Evolutionary conservation across 2,888 invertebrate species (phyloP), one percentile per base, ranked within the genome.

Genomic region (Sphaeridia pumilis): DNA sequence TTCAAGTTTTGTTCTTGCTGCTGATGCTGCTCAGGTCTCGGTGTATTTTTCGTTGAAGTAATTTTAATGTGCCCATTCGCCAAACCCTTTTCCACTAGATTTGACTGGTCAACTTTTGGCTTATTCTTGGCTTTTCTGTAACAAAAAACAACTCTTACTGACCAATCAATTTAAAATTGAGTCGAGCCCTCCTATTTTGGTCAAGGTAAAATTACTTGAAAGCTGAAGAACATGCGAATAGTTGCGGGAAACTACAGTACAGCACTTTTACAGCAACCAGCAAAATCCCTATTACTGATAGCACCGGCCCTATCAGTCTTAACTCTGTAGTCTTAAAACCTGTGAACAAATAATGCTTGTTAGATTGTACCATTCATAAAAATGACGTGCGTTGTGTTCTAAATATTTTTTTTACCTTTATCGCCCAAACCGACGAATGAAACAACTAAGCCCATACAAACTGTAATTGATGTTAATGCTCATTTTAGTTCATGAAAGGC

Each of bases 381-480:
- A n/a, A n/a, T n/a, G n/a, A n/a, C n/a, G n/a, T n/a, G n/a, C n/a
- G n/a, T n/a, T n/a, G n/a, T n/a, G n/a, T n/a, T n/a, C n/a, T n/a
- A n/a, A n/a, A n/a, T n/a, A n/a, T n/a, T n/a, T n/a, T n/a, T n/a
- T n/a, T n/a, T 35, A 63, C 64, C 64, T 56, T 64, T 64, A 35
- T 64, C 64, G 36, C 64, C 64, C 45, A 64, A 44, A 14, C 64
- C 64, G 14, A 64, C 64, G 44, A 64, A 64, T 1, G 61, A 59
- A 49, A 64, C 63, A 36, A 64, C 64, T 24, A 58, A 46, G 1
- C 64, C 64, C 36, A 64, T 56, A 20, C 58, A 55, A 41, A 63
- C 64, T 64, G 50, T 3, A 50, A 43, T 25, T 38, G 46, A 10
- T 20, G 7, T n/a, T n/a, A n/a, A n/a, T n/a, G n/a, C n/a, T n/a